Evolutionary conservation across 2,888 invertebrate species (phyloP).

Genomic region (Ectemnius continuus): DNA sequence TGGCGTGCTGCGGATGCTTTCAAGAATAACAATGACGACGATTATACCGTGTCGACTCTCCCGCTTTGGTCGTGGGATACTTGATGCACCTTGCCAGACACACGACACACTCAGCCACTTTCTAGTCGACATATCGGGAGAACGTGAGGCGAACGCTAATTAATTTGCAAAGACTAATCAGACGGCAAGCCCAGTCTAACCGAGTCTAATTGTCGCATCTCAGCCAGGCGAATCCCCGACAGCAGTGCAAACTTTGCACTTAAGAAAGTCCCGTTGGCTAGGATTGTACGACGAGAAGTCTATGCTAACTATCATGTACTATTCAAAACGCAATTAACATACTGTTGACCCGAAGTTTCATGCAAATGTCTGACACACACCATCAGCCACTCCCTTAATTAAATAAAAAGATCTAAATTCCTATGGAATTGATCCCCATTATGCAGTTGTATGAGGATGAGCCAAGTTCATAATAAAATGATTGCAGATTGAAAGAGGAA

Average conservation of each 20-base stretch:
- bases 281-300: no score
- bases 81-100: conserved; percentile 22
- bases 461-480: not conserved
- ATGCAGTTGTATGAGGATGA: no score
- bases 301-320: no score
- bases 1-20: conserved; percentile 12
- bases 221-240: no score
- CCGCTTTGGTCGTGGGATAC: conserved; percentile 18
- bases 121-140: not conserved
- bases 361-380: no score
- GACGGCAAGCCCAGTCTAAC: not conserved
- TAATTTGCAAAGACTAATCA: not conserved
- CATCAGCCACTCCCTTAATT: no score
- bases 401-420: no score
- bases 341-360: no score
- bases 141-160: not conserved
- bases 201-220: not conserved
- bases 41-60: conserved; percentile 36
- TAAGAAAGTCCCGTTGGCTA: no score
- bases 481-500: not conserved
- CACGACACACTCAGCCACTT: conserved; percentile 4
- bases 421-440: no score
- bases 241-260: no score
- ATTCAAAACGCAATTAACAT: no score
- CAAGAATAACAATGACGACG: conserved; percentile 31